Base-by-base conservation (phyloP, 1,140 invertebrate species). In the Chironomus tepperi region DNA sequence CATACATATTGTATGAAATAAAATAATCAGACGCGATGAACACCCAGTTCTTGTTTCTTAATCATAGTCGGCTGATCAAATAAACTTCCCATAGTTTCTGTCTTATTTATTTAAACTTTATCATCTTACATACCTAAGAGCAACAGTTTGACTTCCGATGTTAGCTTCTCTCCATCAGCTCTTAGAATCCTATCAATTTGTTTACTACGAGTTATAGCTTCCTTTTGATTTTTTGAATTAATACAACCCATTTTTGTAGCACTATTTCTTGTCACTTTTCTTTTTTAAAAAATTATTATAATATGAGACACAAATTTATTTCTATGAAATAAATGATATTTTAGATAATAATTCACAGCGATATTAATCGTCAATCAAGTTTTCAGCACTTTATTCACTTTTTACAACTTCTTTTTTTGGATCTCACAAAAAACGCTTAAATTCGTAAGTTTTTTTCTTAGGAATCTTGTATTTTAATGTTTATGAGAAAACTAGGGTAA, bases 91-190 rank as follows among this genome's bases (percentile, higher is more conserved):
- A 57, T 57, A 10, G 47, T 57, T 57, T n/a, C 8, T 73, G 12
- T 21, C 15, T 34, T 3, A 73, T n/a, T 15, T 8, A 7, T 24
- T 73, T 34, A 34, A 19, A 34, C 10, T 9, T 15, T 73, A 19
- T 73, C 24, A 19, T 2, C 74, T 75, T 74, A 84, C 84, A 84
- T 85, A 95, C 93, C 94, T 76, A 96, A 85, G 74, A 96, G 84
- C 72, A 96, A 85, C 74, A 96, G 86, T 84, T 96, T 96, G 77
- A 96, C 93, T 88, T 96, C 93, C 78, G 90, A 89, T 43, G 93
- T 89, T 75, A 91, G 90, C 76, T 89, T 87, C 84, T 95, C 93
- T 76, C 91, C 91, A 88, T 95, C 93, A 73, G 89, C 89, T 78
- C 91, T 81, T 34, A 96, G 84, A 81, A 92, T 89, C 83, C 92